Evolutionary conservation across 2,113 vertebrate genomes (phyloP).

Genomic region (Cyrtonyx montezumae): DNA sequence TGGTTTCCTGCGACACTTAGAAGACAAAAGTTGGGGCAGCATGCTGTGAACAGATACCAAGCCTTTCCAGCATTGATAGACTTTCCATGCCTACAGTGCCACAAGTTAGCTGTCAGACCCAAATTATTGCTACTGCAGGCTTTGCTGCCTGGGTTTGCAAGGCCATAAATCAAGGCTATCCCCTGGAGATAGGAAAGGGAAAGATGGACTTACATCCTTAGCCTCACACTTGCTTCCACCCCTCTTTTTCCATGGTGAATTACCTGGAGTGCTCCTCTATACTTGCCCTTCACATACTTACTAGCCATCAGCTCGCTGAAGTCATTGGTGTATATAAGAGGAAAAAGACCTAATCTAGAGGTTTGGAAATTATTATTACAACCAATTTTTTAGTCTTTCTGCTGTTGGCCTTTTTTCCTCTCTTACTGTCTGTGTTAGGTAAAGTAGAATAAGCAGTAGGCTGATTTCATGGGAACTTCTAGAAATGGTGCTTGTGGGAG

Average conservation of each 20-base stretch:
- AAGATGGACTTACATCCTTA: neutral
- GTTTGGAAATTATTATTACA: neutral
- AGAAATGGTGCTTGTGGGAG: neutral
- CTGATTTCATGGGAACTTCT: neutral
- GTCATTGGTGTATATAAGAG: neutral
- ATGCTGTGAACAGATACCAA: neutral
- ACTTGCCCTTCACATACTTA: accelerated
- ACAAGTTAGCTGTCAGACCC: neutral
- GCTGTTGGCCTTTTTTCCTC: accelerated
- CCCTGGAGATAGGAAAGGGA: neutral
- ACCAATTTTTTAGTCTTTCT: neutral
- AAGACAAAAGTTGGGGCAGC: conserved; percentile 44
- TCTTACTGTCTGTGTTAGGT: neutral
- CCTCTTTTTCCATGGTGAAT: neutral
- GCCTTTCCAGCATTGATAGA: neutral
- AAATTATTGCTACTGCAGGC: neutral
- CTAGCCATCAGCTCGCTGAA: neutral
- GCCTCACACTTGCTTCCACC: too few species aligned
- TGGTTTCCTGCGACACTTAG: neutral
- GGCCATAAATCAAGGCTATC: conserved; percentile 14
- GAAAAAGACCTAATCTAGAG: neutral
- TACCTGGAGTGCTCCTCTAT: neutral
- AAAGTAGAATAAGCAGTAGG: neutral
- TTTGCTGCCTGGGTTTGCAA: neutral
- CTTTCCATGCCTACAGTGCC: neutral